These are phyloP conservation scores for Acyrthosiphon pisum DNA, from an alignment of 1,140 invertebrate genomes.

Conservation along the genomic window DNA sequence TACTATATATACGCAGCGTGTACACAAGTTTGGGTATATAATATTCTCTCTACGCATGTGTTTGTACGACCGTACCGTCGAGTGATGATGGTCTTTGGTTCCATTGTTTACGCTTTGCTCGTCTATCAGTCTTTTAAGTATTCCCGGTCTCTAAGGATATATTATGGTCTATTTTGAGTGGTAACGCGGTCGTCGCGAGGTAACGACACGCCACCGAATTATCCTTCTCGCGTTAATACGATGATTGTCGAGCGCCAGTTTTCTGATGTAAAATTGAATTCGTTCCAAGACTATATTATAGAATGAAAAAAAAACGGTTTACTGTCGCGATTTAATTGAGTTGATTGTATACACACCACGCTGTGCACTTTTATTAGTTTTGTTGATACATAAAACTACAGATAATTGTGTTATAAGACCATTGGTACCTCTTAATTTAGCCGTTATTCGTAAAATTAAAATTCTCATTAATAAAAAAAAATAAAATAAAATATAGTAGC, in stretches of 20 bases:
- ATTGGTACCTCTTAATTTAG: not conserved
- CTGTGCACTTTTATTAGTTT: not conserved
- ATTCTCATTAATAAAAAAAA: not conserved
- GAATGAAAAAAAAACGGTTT: not conserved
- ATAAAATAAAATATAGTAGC: no score
- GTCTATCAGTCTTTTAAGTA: not conserved
- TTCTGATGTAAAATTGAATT: not conserved
- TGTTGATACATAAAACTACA: not conserved
- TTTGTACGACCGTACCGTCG: no score
- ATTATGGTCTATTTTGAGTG: constrained; percentile 18
- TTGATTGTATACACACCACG: not conserved
- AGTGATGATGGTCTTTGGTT: not conserved
- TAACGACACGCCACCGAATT: not conserved
- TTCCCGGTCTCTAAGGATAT: not conserved
- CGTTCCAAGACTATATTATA: not conserved
- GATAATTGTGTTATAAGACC: not conserved
- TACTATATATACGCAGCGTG: not conserved
- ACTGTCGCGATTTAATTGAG: not conserved
- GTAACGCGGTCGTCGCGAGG: not conserved
- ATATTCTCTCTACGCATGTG: not conserved
- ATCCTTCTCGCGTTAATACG: not conserved
- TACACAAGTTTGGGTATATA: not conserved
- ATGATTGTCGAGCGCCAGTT: not conserved
- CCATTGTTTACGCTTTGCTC: not conserved
- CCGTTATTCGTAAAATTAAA: not conserved